A percentile compares a stretch with the other conserved stretches of the same genome.
Conservation (phyloP, 2,797 vertebrate genomes). For the Cercopithecus hamlyni region DNA sequence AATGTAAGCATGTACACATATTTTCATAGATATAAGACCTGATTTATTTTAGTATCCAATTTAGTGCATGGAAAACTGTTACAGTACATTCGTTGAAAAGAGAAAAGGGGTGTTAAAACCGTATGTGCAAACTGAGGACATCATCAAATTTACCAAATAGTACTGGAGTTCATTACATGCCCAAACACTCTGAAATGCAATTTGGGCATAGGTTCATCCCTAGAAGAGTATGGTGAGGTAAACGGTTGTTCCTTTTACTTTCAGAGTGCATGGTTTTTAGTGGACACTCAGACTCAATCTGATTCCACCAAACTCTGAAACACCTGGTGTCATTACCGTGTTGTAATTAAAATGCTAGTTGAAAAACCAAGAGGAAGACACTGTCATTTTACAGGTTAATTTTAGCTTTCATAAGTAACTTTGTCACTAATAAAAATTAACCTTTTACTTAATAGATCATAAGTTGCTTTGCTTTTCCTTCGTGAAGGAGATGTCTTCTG, state of each 20-base stretch:
- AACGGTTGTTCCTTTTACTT: not conserved
- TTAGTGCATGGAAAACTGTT: constrained; percentile 54
- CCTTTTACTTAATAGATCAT: not conserved
- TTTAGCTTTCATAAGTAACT: not conserved
- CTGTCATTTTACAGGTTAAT: not conserved
- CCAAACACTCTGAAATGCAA: not conserved
- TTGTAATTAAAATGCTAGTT: not conserved
- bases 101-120: not conserved
- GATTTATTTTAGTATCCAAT: constrained; percentile 59
- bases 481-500: not conserved
- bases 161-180: not conserved
- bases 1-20: constrained; percentile 50
- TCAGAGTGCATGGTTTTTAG: not conserved
- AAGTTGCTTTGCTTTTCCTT: not conserved
- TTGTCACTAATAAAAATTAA: constrained; percentile 3
- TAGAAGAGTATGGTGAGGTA: not conserved
- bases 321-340: not conserved
- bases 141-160: not conserved
- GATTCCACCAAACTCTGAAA: not conserved
- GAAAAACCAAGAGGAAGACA: not conserved
- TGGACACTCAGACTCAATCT: not conserved
- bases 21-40: constrained; percentile 37
- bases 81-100: not conserved
- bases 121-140: not conserved
- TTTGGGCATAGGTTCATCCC: not conserved